Conservation (phyloP, 2,888 invertebrate genomes). For the Dolichomitus sp. region DNA sequence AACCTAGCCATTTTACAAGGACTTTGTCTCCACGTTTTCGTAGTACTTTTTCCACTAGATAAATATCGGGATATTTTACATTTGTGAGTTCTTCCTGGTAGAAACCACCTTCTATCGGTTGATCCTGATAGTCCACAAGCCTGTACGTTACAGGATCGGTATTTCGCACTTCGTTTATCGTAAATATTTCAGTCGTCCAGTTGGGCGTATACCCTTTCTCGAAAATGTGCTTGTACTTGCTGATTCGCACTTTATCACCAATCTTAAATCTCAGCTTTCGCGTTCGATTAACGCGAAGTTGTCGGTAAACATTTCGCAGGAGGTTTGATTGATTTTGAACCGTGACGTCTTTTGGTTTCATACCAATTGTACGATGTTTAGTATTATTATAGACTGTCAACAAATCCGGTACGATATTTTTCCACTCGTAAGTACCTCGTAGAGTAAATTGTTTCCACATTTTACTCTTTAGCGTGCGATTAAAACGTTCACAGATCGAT, state of each 20-base stretch:
- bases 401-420: constrained; percentile 58
- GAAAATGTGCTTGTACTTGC: neutral
- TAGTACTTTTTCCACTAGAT: constrained; percentile 9
- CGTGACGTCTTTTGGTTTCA: constrained; percentile 74
- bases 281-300: constrained; percentile 29
- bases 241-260: constrained; percentile 16
- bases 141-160: constrained; percentile 77
- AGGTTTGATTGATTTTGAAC: too few species aligned
- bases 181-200: too few species aligned
- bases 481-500: too few species aligned
- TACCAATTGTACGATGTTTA: constrained; percentile 78
- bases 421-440: constrained; percentile 68
- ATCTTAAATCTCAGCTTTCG: neutral
- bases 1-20: neutral
- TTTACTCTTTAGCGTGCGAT: constrained; percentile 70
- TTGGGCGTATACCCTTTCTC: neutral
- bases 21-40: constrained; percentile 3
- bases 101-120: constrained; percentile 77
- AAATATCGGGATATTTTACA: constrained; percentile 75
- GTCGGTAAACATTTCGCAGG: too few species aligned
- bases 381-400: constrained; percentile 74
- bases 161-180: constrained; percentile 21
- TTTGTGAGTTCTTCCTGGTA: constrained; percentile 79
- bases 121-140: too few species aligned
- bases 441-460: constrained; percentile 73